A percentile compares a stretch with the other conserved stretches of the same genome.
These are phyloP conservation scores for Muntiacus reevesi DNA, from an alignment of 2,113 vertebrate species.

Conservation along the genomic window DNA sequence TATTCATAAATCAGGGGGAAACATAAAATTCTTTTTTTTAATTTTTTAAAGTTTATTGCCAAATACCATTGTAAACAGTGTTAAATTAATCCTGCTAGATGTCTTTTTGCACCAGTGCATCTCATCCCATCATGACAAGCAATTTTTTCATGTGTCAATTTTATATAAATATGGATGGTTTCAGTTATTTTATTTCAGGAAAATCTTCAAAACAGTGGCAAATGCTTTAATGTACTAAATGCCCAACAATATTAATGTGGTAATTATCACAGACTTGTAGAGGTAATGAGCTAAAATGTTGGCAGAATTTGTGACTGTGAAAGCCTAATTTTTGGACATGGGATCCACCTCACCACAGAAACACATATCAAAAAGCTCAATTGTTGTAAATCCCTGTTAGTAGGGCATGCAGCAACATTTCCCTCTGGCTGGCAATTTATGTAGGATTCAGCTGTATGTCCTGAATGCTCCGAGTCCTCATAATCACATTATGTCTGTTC, in stretches of 20 bases:
- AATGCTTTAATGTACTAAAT: constrained; percentile 7
- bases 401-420: constrained; percentile 33
- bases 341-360: not conserved
- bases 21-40: not conserved
- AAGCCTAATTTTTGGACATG: constrained; percentile 20
- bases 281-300: constrained; percentile 32
- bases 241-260: not conserved
- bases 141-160: not conserved
- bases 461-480: not conserved
- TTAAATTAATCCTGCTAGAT: not conserved
- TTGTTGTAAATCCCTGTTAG: not conserved
- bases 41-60: not conserved
- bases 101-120: not conserved
- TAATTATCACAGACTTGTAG: constrained; percentile 23
- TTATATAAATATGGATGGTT: not conserved
- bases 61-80: not conserved
- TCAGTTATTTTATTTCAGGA: not conserved
- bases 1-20: not conserved
- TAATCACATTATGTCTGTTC: constrained; percentile 34
- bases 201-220: not conserved
- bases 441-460: not conserved
- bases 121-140: not conserved
- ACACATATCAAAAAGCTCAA: not conserved
- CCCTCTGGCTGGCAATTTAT: not conserved
- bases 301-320: not conserved